Percentiles rank a stretch among this genome's conserved stretches.
Conservation (phyloP, 2,888 invertebrate species). For the Macrosoma leucophasiata region DNA sequence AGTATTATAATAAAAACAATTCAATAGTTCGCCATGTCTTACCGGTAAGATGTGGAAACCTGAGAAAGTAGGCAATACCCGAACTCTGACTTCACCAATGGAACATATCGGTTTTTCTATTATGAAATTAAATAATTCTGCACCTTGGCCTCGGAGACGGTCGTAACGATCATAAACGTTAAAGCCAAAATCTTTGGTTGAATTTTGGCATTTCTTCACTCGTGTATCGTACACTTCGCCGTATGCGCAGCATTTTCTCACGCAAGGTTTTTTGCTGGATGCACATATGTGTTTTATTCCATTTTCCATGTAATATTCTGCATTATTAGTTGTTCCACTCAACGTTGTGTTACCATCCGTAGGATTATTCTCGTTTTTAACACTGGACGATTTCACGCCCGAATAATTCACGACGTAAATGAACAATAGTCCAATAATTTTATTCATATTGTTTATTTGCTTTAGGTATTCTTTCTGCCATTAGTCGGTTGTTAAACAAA, state of each 20-base stretch:
- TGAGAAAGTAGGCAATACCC: conserved; percentile 22
- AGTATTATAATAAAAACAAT: too few relatives aligned
- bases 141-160: too few relatives aligned
- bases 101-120: conserved; percentile 34
- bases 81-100: conserved; percentile 30
- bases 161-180: conserved; percentile 37
- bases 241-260: conserved; percentile 47
- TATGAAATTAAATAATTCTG: too few relatives aligned
- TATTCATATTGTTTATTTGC: too few relatives aligned
- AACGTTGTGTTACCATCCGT: conserved; percentile 26
- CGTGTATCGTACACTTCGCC: conserved; percentile 34
- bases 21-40: conserved; percentile 27
- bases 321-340: conserved; percentile 32
- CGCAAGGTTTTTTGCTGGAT: conserved; percentile 37
- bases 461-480: too few relatives aligned
- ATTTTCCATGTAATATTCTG: conserved; percentile 37
- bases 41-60: conserved; percentile 37
- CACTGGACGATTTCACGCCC: too few relatives aligned
- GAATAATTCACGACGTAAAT: too few relatives aligned
- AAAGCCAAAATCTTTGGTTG: conserved; percentile 33
- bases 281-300: conserved; percentile 33
- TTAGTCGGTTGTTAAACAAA: too few relatives aligned
- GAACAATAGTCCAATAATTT: too few relatives aligned
- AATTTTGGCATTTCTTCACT: conserved; percentile 32
- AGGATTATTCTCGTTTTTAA: too few relatives aligned